These are phyloP conservation scores for Thrips palmi DNA, from an alignment of 1,140 invertebrate species.

Conservation along the genomic window DNA sequence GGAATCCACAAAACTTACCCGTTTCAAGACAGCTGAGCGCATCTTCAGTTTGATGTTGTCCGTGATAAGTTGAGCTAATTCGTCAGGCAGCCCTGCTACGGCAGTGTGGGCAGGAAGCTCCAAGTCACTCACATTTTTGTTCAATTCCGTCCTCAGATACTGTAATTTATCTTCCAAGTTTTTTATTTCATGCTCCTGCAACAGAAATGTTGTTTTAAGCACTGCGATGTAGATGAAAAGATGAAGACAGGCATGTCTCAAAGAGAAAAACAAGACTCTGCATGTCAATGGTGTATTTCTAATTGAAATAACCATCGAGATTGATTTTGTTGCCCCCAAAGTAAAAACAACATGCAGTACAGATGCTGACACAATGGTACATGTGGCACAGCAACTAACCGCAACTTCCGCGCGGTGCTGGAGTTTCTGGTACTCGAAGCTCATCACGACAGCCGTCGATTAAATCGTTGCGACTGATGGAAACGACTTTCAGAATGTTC, in stretches of 20 bases:
- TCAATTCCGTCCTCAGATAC: background rate
- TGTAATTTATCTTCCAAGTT: slow-evolving; percentile 3
- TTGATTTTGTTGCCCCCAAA: no score
- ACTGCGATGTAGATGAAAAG: background rate
- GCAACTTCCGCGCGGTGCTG: no score
- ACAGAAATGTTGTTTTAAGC: background rate
- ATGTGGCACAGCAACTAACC: background rate
- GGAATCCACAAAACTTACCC: slow-evolving; percentile 30
- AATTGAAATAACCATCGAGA: no score
- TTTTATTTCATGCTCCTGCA: slow-evolving; percentile 9
- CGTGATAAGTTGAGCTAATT: slow-evolving; percentile 33
- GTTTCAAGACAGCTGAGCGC: slow-evolving; percentile 57
- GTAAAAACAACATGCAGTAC: no score
- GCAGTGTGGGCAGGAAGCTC: no score
- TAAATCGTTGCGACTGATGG: no score
- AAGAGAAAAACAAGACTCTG: background rate
- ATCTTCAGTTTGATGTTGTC: slow-evolving; percentile 76
- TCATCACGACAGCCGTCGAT: no score
- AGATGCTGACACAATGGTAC: background rate
- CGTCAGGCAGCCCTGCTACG: no score
- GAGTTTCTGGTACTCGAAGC: no score
- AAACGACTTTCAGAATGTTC: no score
- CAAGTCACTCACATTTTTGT: background rate
- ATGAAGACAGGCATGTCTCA: background rate
- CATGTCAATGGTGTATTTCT: background rate